phyloP scores from a whole-genome alignment of 2,797 vertebrate species.

The Catharus ustulatus region DNA sequence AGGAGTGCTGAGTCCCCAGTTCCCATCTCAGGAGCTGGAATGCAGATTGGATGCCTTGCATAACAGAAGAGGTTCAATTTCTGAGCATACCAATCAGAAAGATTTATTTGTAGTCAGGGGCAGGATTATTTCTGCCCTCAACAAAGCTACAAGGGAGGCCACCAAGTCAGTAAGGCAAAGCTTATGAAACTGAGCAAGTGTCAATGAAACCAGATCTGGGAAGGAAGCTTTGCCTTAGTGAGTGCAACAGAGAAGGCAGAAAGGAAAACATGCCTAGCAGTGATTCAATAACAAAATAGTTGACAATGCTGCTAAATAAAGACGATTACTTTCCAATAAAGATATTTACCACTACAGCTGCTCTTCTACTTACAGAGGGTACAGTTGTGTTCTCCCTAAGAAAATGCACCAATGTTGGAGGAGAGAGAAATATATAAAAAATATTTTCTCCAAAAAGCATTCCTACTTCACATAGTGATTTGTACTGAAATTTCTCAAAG shows the following conservation, averaged over 20 bases:
- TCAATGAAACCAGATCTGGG: background rate
- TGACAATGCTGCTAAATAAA: background rate
- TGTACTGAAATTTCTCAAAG: background rate
- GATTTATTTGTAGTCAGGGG: background rate
- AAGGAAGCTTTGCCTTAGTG: constrained; percentile 13
- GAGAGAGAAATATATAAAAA: background rate
- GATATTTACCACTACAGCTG: background rate
- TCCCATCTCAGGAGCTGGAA: background rate
- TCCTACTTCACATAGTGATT: background rate
- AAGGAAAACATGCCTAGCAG: background rate
- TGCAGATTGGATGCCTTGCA: background rate
- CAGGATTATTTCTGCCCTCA: background rate
- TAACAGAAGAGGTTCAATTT: background rate
- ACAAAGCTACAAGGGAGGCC: background rate
- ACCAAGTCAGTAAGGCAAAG: background rate
- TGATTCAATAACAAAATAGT: background rate
- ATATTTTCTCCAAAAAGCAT: background rate
- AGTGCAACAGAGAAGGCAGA: background rate
- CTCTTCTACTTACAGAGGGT: background rate
- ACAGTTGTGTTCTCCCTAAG: background rate
- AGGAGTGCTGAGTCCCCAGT: background rate
- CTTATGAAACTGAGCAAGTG: background rate
- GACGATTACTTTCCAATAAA: background rate
- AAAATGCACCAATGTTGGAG: background rate
- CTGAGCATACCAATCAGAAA: background rate